phyloP scores from a whole-genome alignment of 2,888 invertebrate species.

The Tillus elongatus region DNA sequence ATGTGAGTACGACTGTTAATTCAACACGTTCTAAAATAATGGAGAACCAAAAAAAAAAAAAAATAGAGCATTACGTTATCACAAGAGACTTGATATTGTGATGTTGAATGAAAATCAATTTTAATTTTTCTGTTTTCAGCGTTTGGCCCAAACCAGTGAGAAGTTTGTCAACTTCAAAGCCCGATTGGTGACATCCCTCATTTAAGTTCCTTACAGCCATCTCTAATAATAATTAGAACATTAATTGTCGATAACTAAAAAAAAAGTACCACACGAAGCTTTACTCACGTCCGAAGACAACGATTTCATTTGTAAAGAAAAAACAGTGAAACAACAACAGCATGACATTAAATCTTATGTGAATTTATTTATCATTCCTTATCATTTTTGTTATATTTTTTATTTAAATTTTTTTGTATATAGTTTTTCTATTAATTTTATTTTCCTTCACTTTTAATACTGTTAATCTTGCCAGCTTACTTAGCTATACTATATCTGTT shows the following conservation, averaged over 20 bases:
- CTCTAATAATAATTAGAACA: slow-evolving; percentile 9
- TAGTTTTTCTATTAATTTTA: slow-evolving; percentile 1
- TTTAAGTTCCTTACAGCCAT: slow-evolving; percentile 47
- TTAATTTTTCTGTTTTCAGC: slow-evolving; percentile 45
- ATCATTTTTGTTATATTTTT: background rate
- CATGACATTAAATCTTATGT: background rate
- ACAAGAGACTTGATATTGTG: too few species aligned
- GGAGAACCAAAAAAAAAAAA: too few species aligned
- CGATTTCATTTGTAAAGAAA: too few species aligned
- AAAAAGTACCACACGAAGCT: too few species aligned
- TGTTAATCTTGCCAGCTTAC: too few species aligned
- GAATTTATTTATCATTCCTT: background rate
- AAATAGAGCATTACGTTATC: too few species aligned
- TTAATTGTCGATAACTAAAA: slow-evolving; percentile 13
- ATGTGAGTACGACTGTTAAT: too few species aligned
- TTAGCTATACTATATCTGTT: too few species aligned
- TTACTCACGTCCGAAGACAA: too few species aligned
- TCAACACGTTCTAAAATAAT: too few species aligned
- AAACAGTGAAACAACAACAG: too few species aligned
- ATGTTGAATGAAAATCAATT: too few species aligned
- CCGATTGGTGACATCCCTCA: slow-evolving; percentile 80
- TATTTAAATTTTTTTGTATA: background rate
- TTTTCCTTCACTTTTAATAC: background rate
- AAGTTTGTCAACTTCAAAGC: slow-evolving; percentile 90
- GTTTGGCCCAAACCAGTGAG: slow-evolving; percentile 81